Conservation (phyloP, 2,113 vertebrate genomes). For the Aptenodytes forsteri region DNA sequence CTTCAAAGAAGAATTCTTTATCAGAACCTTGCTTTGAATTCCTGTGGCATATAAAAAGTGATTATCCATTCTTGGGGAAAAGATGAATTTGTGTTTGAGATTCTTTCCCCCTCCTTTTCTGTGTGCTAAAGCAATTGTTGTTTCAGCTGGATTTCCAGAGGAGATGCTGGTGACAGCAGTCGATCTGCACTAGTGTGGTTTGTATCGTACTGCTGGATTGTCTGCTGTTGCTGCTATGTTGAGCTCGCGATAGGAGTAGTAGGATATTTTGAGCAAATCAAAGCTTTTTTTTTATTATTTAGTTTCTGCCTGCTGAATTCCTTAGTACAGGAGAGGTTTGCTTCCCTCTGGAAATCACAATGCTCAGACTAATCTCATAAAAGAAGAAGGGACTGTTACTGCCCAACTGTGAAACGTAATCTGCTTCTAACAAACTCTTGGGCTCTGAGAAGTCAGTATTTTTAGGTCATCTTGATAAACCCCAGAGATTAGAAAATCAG, state of each 20-base stretch:
- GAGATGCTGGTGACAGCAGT: neutral
- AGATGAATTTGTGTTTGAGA: neutral
- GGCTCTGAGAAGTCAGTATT: neutral
- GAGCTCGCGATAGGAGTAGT: neutral
- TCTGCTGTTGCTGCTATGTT: neutral
- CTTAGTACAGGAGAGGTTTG: neutral
- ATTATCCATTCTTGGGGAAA: neutral
- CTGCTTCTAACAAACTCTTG: neutral
- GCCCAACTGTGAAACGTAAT: neutral
- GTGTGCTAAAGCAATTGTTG: neutral
- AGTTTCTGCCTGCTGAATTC: neutral
- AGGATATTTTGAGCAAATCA: neutral
- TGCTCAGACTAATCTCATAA: neutral
- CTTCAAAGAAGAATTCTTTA: neutral
- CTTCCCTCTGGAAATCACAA: constrained; percentile 1
- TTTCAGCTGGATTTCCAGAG: neutral
- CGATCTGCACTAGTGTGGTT: neutral
- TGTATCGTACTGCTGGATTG: neutral
- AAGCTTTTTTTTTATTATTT: neutral
- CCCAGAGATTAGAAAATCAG: neutral
- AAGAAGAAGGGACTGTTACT: neutral
- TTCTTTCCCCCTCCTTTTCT: neutral
- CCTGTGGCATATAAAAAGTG: neutral
- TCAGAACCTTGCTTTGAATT: neutral
- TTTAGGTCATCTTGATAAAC: neutral